Evolutionary conservation across 2,888 invertebrate genomes (phyloP), one percentile per base, ranked within the genome.

Genomic region (Chalcis sispes): DNA sequence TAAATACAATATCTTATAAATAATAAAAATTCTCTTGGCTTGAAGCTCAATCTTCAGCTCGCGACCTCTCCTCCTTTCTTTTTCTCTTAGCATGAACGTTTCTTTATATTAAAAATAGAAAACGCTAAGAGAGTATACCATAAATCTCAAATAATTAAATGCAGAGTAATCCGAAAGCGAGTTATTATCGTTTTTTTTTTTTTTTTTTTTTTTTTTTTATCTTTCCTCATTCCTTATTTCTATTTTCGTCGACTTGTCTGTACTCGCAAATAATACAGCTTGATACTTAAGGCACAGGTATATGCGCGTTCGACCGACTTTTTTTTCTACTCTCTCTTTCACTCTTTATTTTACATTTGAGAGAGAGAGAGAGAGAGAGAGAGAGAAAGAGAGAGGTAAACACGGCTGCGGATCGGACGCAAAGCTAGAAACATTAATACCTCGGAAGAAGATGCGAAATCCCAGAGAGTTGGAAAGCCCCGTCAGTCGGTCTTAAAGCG

Each of bases 341-440:
- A n/a, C n/a, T n/a, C n/a, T n/a, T n/a, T n/a, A n/a, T 29, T 36
- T 29, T 5, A n/a, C 1, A 7, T 32, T 1, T 7, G 46, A 18
- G 3, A 20, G 18, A 32, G 25, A 29, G 4, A 25, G 15, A 61
- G 61, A 10, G 61, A 23, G 46, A 46, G 48, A 27, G 27, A 15
- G 62, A 48, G 29, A 48, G 25, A n/a, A 4, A 36, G 50, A 20
- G 18, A 10, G 36, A 7, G 36, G 36, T 36, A 20, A 25, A 2
- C 1, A 20, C 7, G 32, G 15, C 18, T 15, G 29, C n/a, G 54
- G 54, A 72, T 65, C 74, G 67, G 46, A 62, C 52, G 64, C 52
- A 50, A 46, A 46, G 71, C n/a, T 52, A 58, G 65, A 75, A 75
- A 72, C 71, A 75, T 66, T 72, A 67, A 75, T 75, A 75, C 71